A percentile compares a stretch with the other conserved stretches of the same genome.
Conservation (phyloP, 2,888 invertebrate species). For the Phalera bucephala region DNA sequence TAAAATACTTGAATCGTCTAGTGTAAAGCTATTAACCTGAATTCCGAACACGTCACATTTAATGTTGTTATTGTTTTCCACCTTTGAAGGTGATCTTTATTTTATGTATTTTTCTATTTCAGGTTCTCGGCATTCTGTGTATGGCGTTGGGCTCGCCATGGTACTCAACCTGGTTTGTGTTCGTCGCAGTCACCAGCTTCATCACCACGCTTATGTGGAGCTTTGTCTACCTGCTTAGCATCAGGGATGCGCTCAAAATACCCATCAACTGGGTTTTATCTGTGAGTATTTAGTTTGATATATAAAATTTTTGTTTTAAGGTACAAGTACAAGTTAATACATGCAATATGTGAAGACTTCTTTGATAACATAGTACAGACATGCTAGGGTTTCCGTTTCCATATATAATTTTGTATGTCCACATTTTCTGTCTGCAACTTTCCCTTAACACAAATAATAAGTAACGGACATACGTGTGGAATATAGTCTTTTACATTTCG, state of each 20-base stretch:
- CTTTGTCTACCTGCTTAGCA: slow-evolving; percentile 90
- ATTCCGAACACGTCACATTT: too few species aligned
- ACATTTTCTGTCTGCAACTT: slow-evolving; percentile 8
- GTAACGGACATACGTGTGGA: slow-evolving; percentile 1
- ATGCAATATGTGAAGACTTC: too few species aligned
- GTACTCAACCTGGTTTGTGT: slow-evolving; percentile 91
- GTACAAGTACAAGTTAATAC: too few species aligned
- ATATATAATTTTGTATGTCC: slow-evolving; percentile 1
- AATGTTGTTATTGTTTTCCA: too few species aligned
- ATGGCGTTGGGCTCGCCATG: slow-evolving; percentile 91
- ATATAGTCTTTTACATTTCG: neutral
- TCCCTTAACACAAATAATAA: too few species aligned
- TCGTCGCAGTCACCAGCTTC: slow-evolving; percentile 92
- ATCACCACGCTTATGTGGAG: slow-evolving; percentile 92
- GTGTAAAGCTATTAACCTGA: too few species aligned
- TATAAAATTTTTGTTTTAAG: neutral
- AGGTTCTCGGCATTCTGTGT: slow-evolving; percentile 93
- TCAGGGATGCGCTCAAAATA: slow-evolving; percentile 89
- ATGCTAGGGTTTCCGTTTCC: too few species aligned
- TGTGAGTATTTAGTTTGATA: slow-evolving; percentile 79
- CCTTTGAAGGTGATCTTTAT: too few species aligned
- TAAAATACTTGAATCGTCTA: too few species aligned
- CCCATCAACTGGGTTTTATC: slow-evolving; percentile 93
- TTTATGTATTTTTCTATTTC: slow-evolving; percentile 49
- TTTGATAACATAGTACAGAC: too few species aligned